A percentile compares a stretch with the other conserved stretches of the same genome.
Conservation (phyloP, 2,797 vertebrate genomes). For the Sebastes aleutianus region DNA sequence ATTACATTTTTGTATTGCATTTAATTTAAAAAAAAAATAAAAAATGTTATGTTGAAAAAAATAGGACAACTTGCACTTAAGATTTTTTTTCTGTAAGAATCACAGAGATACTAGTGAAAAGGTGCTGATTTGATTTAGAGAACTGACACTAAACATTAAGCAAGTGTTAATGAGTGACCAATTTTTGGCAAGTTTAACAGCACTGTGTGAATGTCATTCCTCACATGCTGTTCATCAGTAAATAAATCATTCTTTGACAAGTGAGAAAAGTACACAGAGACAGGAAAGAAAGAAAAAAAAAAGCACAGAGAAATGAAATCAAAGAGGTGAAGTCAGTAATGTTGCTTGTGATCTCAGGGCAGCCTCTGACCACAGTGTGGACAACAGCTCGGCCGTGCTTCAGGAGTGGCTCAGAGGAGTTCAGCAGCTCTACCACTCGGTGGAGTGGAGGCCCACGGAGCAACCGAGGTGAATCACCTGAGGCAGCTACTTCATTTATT, state of each 20-base stretch:
- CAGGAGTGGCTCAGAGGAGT: conserved; percentile 88
- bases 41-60: neutral
- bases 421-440: conserved; percentile 85
- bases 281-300: neutral
- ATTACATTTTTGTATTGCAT: neutral
- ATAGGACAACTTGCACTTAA: neutral
- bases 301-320: neutral
- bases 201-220: neutral
- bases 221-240: neutral
- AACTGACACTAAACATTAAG: neutral
- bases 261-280: conserved; percentile 46
- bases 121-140: neutral
- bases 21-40: neutral
- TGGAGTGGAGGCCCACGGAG: conserved; percentile 86
- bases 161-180: neutral
- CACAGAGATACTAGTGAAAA: neutral
- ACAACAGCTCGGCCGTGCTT: conserved; percentile 88
- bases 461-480: conserved; percentile 64
- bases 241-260: neutral
- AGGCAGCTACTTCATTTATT: neutral
- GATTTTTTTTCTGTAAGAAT: neutral
- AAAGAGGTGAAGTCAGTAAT: neutral
- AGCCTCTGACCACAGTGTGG: conserved; percentile 88
- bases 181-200: neutral
- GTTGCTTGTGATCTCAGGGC: conserved; percentile 74